phyloP scores from a whole-genome alignment of 2,797 vertebrate genomes.

The Rallus crepitans region DNA sequence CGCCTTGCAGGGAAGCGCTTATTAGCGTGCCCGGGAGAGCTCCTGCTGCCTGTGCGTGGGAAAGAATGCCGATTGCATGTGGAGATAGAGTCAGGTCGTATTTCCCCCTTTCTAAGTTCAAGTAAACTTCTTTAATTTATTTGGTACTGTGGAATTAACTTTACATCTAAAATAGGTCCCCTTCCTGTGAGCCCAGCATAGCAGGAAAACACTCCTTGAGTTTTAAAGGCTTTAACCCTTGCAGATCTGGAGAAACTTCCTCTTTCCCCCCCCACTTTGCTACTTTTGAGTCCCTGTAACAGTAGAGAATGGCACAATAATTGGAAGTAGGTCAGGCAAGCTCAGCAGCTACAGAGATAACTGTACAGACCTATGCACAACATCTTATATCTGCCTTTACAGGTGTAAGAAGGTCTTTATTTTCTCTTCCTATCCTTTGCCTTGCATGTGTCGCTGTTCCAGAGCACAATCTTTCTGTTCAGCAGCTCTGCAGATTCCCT shows the following conservation, averaged over 20 bases:
- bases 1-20: slow-evolving; percentile 23
- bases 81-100: slow-evolving; percentile 20
- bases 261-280: neutral
- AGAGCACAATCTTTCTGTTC: neutral
- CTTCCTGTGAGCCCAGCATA: neutral
- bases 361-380: neutral
- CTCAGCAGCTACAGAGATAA: neutral
- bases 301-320: neutral
- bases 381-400: neutral
- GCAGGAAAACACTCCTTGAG: neutral
- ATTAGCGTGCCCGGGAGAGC: neutral
- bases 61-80: neutral
- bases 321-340: neutral
- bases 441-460: neutral
- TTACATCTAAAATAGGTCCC: slow-evolving; percentile 2
- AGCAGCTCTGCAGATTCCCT: neutral
- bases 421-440: neutral
- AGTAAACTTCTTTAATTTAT: slow-evolving; percentile 54
- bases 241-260: neutral
- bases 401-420: neutral
- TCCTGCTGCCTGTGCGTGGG: slow-evolving; percentile 53
- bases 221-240: slow-evolving; percentile 8
- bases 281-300: neutral
- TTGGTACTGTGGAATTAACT: slow-evolving; percentile 23
- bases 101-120: slow-evolving; percentile 3